These are phyloP conservation scores for Calliopsis andreniformis DNA, from an alignment of 1,140 invertebrate genomes.

Conservation along the genomic window DNA sequence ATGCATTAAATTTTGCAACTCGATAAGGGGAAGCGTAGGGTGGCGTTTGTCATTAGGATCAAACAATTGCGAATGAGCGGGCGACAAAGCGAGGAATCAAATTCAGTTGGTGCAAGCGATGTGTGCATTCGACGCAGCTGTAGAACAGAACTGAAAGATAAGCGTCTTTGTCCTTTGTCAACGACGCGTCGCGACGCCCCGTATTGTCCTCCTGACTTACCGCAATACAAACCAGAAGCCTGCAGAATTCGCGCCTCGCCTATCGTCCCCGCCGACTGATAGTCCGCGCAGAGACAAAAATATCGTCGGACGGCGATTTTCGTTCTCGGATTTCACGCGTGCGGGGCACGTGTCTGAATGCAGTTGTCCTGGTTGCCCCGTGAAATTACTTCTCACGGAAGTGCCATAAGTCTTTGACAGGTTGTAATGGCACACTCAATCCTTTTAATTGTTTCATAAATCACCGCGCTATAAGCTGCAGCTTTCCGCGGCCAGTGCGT, in stretches of 20 bases:
- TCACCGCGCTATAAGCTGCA: not conserved
- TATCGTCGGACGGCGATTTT: not conserved
- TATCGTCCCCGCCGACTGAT: no score
- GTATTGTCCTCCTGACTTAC: slow-evolving; percentile 52
- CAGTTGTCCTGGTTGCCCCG: not conserved
- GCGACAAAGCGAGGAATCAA: slow-evolving; percentile 36
- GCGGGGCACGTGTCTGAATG: not conserved
- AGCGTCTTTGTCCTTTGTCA: slow-evolving; percentile 59
- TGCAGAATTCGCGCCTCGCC: slow-evolving; percentile 15
- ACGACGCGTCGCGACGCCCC: slow-evolving; percentile 27
- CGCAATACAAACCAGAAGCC: not conserved
- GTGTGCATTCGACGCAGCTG: slow-evolving; percentile 2
- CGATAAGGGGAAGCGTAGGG: not conserved
- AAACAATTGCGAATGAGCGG: not conserved
- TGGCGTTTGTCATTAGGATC: not conserved
- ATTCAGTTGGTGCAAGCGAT: slow-evolving; percentile 30
- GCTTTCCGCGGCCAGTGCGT: not conserved
- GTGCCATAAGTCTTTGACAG: slow-evolving; percentile 15
- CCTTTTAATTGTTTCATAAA: slow-evolving; percentile 43
- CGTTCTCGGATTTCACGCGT: not conserved
- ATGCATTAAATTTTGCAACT: not conserved
- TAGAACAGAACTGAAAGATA: slow-evolving; percentile 52
- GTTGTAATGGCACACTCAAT: slow-evolving; percentile 19
- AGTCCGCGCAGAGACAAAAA: not conserved
- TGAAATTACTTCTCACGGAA: slow-evolving; percentile 18